Conservation (phyloP, 2,797 vertebrate genomes). For the Erpetoichthys calabaricus region DNA sequence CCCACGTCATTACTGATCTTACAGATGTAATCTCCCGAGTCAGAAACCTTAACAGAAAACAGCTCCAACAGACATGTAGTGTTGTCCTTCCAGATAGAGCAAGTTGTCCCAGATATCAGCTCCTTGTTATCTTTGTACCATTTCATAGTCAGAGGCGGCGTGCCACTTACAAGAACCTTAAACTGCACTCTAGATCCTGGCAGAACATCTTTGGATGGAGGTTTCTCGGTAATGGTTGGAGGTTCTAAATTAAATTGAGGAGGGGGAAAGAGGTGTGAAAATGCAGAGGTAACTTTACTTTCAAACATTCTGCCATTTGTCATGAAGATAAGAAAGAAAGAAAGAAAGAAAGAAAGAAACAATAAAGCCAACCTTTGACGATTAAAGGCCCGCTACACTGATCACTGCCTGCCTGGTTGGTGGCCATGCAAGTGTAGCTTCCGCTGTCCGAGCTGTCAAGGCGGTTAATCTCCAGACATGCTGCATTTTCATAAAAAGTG, state of each 20-base stretch:
- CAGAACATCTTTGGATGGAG: slow-evolving; percentile 74
- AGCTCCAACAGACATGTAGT: slow-evolving; percentile 75
- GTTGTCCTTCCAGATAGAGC: slow-evolving; percentile 76
- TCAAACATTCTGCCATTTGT: background rate
- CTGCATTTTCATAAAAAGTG: slow-evolving; percentile 88
- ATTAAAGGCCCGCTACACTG: slow-evolving; percentile 77
- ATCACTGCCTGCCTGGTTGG: slow-evolving; percentile 77
- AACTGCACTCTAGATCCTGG: slow-evolving; percentile 81
- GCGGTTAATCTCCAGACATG: slow-evolving; percentile 78
- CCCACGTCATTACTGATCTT: slow-evolving; percentile 89
- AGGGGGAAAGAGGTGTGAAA: background rate
- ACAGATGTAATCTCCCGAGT: slow-evolving; percentile 81
- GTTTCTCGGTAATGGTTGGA: slow-evolving; percentile 78
- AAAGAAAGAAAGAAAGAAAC: slow-evolving; percentile 4
- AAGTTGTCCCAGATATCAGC: slow-evolving; percentile 63
- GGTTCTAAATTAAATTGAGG: slow-evolving; percentile 61
- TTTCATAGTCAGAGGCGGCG: slow-evolving; percentile 73
- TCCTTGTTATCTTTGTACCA: slow-evolving; percentile 94
- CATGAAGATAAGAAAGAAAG: background rate
- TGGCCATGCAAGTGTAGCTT: slow-evolving; percentile 80
- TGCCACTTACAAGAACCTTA: slow-evolving; percentile 70
- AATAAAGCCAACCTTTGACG: slow-evolving; percentile 79
- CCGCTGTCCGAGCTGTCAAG: slow-evolving; percentile 74
- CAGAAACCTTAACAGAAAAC: slow-evolving; percentile 71
- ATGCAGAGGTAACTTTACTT: background rate